Percentiles rank a stretch among this genome's conserved stretches.
Conservation (phyloP, 2,888 invertebrate genomes). For the Timandra comae region DNA sequence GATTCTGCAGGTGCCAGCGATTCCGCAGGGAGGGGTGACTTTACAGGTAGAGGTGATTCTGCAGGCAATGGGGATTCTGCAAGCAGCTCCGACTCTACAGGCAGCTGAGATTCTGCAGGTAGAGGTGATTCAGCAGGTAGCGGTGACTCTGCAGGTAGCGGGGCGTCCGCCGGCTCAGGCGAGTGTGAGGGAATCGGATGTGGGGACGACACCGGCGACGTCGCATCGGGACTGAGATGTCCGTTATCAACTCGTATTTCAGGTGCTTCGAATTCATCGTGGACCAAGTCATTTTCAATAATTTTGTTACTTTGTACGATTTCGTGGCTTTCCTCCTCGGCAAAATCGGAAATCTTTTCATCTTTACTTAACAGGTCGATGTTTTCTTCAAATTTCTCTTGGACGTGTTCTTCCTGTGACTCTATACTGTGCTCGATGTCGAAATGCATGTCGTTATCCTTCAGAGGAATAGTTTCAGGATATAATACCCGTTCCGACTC, state of each 20-base stretch:
- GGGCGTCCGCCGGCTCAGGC: background rate
- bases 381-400: too few relatives aligned
- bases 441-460: constrained; percentile 4
- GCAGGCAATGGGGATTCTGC: constrained; percentile 11
- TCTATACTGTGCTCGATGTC: too few relatives aligned
- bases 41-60: constrained; percentile 18
- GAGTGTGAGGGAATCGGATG: constrained; percentile 1
- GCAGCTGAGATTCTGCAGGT: too few relatives aligned
- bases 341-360: background rate
- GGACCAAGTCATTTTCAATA: background rate
- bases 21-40: constrained; percentile 12
- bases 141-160: constrained; percentile 2
- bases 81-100: background rate
- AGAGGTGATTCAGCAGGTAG: background rate
- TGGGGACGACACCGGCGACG: constrained; percentile 2
- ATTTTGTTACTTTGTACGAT: background rate
- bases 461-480: constrained; percentile 13
- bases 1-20: constrained; percentile 18
- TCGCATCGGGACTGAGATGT: background rate
- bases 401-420: too few relatives aligned
- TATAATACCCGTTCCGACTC: constrained; percentile 18
- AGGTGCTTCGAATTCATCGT: constrained; percentile 1
- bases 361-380: too few relatives aligned
- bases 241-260: constrained; percentile 4
- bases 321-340: constrained; percentile 1